Evolutionary conservation across 2,113 vertebrate genomes (phyloP).

Genomic region (Etia nguti): DNA sequence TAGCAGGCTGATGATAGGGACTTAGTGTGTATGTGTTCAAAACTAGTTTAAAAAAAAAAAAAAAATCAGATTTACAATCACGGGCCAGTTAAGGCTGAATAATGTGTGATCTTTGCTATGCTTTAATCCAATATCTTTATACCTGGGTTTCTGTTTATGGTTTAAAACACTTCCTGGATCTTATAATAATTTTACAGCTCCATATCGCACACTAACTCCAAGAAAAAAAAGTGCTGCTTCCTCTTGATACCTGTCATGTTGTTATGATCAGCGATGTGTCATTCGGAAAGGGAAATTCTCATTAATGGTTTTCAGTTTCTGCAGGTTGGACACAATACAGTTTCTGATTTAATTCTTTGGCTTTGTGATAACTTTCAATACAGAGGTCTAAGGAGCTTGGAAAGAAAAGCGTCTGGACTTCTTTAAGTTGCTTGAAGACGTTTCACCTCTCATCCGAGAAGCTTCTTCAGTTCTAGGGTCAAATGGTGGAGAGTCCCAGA

Average conservation of each 20-base stretch:
- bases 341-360: slow-evolving; percentile 10
- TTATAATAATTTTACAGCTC: not conserved
- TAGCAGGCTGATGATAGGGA: not conserved
- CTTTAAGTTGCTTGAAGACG: too few species aligned
- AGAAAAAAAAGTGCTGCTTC: not conserved
- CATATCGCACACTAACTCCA: not conserved
- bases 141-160: not conserved
- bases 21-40: not conserved
- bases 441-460: too few species aligned
- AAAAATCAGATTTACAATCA: not conserved
- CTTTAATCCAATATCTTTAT: not conserved
- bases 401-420: too few species aligned
- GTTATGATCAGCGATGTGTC: slow-evolving; percentile 1
- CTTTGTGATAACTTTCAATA: not conserved
- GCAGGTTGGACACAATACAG: not conserved
- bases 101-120: not conserved
- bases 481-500: too few species aligned
- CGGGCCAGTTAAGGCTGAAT: not conserved
- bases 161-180: not conserved
- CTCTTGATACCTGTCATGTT: not conserved
- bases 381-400: too few species aligned
- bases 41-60: not conserved
- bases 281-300: not conserved
- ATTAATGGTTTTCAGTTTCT: not conserved
- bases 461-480: too few species aligned